phyloP scores from a whole-genome alignment of 2,113 vertebrate species.

The Tachysurus vachellii region DNA sequence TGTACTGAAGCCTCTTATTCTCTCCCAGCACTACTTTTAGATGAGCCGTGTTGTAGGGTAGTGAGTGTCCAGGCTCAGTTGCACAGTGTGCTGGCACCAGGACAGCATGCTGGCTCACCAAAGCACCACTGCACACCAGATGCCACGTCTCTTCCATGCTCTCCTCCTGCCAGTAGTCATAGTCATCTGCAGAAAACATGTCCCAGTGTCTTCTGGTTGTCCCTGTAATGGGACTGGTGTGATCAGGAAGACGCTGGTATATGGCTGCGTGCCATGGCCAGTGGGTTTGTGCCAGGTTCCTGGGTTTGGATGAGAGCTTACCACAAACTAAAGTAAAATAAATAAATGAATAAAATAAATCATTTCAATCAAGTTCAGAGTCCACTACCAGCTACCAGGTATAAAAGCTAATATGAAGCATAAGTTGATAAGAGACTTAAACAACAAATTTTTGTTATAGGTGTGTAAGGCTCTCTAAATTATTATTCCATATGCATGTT shows the following conservation, averaged over 20 bases:
- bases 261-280: slow-evolving; percentile 92
- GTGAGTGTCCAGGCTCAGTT: slow-evolving; percentile 74
- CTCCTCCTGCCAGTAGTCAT: slow-evolving; percentile 9
- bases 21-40: slow-evolving; percentile 82
- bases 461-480: neutral
- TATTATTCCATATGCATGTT: too few relatives aligned
- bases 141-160: slow-evolving; percentile 72
- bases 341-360: neutral
- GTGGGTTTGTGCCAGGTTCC: slow-evolving; percentile 68
- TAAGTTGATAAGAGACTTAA: neutral
- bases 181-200: slow-evolving; percentile 55
- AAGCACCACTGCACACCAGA: slow-evolving; percentile 87
- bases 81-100: slow-evolving; percentile 89
- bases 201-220: slow-evolving; percentile 70
- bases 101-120: slow-evolving; percentile 82
- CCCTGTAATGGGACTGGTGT: slow-evolving; percentile 59
- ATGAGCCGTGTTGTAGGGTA: slow-evolving; percentile 73
- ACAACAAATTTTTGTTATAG: neutral
- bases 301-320: slow-evolving; percentile 73
- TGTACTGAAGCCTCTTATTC: slow-evolving; percentile 78
- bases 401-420: too few relatives aligned
- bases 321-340: slow-evolving; percentile 78
- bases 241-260: slow-evolving; percentile 71
- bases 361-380: neutral
- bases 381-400: neutral